A percentile compares a stretch with the other conserved stretches of the same genome.
Conservation (phyloP, 2,888 invertebrate species). For the Leuctra nigra region DNA sequence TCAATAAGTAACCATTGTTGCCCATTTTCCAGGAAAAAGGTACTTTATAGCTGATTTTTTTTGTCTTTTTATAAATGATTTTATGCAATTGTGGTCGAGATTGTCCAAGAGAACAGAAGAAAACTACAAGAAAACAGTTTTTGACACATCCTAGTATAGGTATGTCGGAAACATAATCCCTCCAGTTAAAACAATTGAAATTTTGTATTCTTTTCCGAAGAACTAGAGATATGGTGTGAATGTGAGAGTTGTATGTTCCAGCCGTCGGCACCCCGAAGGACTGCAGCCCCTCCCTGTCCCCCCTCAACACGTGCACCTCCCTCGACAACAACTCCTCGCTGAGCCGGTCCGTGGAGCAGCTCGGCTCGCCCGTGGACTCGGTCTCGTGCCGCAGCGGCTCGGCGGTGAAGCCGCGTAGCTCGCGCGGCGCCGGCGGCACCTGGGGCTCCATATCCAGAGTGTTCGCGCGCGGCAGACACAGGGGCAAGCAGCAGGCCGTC, state of each 20-base stretch:
- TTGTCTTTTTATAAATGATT: no score
- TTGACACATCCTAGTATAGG: no score
- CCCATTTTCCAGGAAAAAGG: no score
- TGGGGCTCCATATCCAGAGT: constrained; percentile 90
- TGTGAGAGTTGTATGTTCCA: constrained; percentile 34
- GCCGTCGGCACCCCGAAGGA: constrained; percentile 75
- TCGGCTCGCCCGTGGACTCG: constrained; percentile 53
- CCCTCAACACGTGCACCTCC: constrained; percentile 70
- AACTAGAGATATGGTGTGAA: no score
- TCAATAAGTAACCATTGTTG: no score
- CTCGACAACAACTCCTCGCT: constrained; percentile 57
- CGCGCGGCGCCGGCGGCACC: constrained; percentile 59
- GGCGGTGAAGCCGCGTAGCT: constrained; percentile 32
- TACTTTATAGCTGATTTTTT: no score
- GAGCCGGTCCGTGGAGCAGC: constrained; percentile 69
- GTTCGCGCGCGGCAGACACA: constrained; percentile 77
- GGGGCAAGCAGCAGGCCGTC: constrained; percentile 61
- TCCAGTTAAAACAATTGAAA: no score
- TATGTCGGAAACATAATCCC: no score
- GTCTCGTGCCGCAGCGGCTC: constrained; percentile 28
- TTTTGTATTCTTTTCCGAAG: no score
- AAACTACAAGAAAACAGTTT: no score
- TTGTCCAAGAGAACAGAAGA: no score
- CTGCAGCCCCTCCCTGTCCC: constrained; percentile 73
- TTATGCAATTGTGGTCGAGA: no score